phyloP scores from a whole-genome alignment of 2,113 vertebrate species.

The Poecile atricapillus region DNA sequence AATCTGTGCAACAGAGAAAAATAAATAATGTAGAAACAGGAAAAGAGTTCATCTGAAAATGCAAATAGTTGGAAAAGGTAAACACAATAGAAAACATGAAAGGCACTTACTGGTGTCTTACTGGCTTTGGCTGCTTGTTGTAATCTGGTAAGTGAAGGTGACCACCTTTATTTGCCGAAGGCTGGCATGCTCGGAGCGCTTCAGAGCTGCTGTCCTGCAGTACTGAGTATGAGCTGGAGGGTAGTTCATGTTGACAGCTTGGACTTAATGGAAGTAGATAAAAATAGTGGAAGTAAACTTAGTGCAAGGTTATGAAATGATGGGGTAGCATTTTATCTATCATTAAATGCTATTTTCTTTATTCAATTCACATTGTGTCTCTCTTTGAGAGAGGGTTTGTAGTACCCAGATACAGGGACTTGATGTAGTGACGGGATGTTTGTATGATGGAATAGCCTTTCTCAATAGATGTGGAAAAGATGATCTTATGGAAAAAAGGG shows the following conservation, averaged over 20 bases:
- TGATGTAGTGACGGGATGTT: not conserved
- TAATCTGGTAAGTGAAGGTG: not conserved
- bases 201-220: not conserved
- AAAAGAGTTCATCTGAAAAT: not conserved
- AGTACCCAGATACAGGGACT: not conserved
- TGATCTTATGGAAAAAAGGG: not conserved
- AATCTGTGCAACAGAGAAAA: not conserved
- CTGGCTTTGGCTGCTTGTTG: not conserved
- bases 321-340: not conserved
- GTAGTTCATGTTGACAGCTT: not conserved
- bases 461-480: not conserved
- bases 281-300: not conserved
- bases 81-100: not conserved
- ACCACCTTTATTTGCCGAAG: not conserved
- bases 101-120: not conserved
- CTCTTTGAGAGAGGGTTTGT: not conserved
- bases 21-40: not conserved
- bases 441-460: not conserved
- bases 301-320: not conserved
- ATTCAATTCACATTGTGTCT: rapidly evolving
- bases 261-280: not conserved
- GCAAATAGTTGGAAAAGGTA: not conserved
- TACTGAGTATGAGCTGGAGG: not conserved
- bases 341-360: not conserved
- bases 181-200: not conserved